Conservation (phyloP, 2,797 vertebrate genomes). For the Falco naumanni region DNA sequence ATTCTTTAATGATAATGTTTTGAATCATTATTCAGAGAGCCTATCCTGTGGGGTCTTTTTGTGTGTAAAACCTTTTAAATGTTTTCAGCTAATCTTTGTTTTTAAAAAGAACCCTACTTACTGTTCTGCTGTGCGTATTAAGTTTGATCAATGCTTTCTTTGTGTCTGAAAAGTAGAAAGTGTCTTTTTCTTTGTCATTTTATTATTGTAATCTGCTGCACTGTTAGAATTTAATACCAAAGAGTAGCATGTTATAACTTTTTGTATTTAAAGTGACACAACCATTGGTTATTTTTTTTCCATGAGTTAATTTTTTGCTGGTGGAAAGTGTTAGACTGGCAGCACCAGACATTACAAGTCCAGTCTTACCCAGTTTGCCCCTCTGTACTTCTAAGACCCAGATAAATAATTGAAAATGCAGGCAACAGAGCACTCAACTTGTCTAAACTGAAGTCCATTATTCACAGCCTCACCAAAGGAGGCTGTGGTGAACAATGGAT, state of each 20-base stretch:
- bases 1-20: slow-evolving; percentile 43
- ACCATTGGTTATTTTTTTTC: neutral
- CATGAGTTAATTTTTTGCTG: neutral
- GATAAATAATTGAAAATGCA: neutral
- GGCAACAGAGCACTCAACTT: neutral
- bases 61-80: slow-evolving; percentile 49
- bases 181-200: slow-evolving; percentile 59
- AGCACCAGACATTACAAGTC: neutral
- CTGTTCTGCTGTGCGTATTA: slow-evolving; percentile 20
- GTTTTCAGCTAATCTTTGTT: slow-evolving; percentile 59
- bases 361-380: neutral
- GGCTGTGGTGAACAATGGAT: neutral
- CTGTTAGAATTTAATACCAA: slow-evolving; percentile 33
- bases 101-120: slow-evolving; percentile 19
- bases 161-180: slow-evolving; percentile 30
- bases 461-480: neutral
- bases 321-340: neutral
- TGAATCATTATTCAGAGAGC: slow-evolving; percentile 37
- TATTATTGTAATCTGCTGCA: slow-evolving; percentile 53
- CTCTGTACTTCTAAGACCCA: neutral
- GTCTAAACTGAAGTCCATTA: neutral
- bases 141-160: slow-evolving; percentile 57
- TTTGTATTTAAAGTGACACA: slow-evolving; percentile 27
- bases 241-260: neutral
- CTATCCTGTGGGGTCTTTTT: slow-evolving; percentile 12